Conservation (phyloP, 1,140 invertebrate genomes). For the Drosophila busckii region DNA sequence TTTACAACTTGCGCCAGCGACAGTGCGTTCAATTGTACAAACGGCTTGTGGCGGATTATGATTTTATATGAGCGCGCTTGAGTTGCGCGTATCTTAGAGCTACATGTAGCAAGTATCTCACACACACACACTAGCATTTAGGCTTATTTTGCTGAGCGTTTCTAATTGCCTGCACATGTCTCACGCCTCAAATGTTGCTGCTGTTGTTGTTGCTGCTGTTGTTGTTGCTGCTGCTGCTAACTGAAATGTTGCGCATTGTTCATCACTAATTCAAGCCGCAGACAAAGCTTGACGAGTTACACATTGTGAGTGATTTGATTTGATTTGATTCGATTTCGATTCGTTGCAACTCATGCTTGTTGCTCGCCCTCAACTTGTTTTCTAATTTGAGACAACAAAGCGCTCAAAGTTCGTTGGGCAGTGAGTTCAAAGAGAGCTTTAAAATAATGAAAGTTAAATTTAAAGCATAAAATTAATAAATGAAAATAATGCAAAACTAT, state of each 20-base stretch:
- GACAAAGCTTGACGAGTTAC: no score
- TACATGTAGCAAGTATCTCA: constrained; percentile 45
- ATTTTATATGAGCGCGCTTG: constrained; percentile 52
- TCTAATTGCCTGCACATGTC: constrained; percentile 71
- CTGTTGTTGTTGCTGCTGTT: constrained; percentile 15
- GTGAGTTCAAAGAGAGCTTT: no score
- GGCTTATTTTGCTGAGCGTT: constrained; percentile 54
- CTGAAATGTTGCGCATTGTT: constrained; percentile 53
- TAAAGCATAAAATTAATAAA: no score
- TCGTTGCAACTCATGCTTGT: no score
- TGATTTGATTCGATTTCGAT: no score
- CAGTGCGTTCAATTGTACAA: constrained; percentile 73
- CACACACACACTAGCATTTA: constrained; percentile 10
- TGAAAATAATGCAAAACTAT: no score
- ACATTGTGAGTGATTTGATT: no score
- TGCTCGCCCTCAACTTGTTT: no score
- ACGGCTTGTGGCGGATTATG: constrained; percentile 73
- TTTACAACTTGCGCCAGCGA: constrained; percentile 55
- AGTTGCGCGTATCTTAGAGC: constrained; percentile 10
- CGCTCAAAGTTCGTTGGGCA: no score
- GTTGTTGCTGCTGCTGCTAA: constrained; percentile 6
- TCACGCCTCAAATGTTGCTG: constrained; percentile 51
- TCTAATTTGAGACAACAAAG: no score
- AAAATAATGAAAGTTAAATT: no score
- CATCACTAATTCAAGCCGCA: no score